Conservation (phyloP, 1,140 invertebrate genomes). For the Brachionus rubens region DNA sequence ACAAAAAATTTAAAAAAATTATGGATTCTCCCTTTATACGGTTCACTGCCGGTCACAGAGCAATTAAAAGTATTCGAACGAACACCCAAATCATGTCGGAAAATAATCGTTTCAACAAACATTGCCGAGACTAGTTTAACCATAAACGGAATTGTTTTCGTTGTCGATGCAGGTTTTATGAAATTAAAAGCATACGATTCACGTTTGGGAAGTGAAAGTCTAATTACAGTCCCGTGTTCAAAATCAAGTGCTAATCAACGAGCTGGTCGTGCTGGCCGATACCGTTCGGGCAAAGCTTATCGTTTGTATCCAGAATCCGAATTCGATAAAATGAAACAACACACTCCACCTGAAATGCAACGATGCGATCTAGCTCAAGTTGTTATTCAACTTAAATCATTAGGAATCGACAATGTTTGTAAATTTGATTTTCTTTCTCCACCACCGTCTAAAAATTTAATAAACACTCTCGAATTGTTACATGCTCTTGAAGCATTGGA, state of each 20-base stretch:
- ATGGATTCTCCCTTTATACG: slow-evolving; percentile 84
- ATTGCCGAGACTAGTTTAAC: slow-evolving; percentile 94
- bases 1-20: slow-evolving; percentile 63
- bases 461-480: slow-evolving; percentile 78
- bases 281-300: slow-evolving; percentile 76
- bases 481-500: slow-evolving; percentile 82
- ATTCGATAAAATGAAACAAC: slow-evolving; percentile 68
- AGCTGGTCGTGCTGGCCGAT: slow-evolving; percentile 83
- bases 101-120: slow-evolving; percentile 91
- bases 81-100: slow-evolving; percentile 71
- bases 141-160: slow-evolving; percentile 80
- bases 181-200: slow-evolving; percentile 87
- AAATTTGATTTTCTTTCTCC: slow-evolving; percentile 66
- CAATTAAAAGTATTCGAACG: slow-evolving; percentile 79
- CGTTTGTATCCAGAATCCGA: slow-evolving; percentile 69
- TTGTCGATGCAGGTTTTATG: slow-evolving; percentile 94
- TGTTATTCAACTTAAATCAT: slow-evolving; percentile 85
- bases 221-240: slow-evolving; percentile 79
- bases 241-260: slow-evolving; percentile 84
- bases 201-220: slow-evolving; percentile 71
- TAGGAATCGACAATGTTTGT: slow-evolving; percentile 82
- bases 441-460: slow-evolving; percentile 82
- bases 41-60: slow-evolving; percentile 75
- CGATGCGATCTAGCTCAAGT: slow-evolving; percentile 78
- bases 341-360: slow-evolving; percentile 86